A percentile compares a stretch with the other conserved stretches of the same genome.
Conservation (phyloP, 92 coral and sea anemone species). For the Epizoanthus scotinus region DNA sequence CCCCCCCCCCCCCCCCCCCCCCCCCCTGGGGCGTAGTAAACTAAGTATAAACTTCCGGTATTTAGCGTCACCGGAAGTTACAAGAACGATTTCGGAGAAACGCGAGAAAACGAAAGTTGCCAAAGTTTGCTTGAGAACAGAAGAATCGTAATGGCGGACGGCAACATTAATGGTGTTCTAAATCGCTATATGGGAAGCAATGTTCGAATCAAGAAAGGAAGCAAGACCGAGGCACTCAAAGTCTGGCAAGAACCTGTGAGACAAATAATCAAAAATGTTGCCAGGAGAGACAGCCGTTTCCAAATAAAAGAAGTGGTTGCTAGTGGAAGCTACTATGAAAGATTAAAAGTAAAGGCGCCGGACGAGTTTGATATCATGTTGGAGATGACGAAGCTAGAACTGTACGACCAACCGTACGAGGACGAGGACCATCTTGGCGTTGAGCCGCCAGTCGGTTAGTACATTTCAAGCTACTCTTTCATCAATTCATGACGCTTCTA, state of each 20-base stretch:
- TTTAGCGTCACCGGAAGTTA: slow-evolving; percentile 2
- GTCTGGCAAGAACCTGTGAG: slow-evolving; percentile 55
- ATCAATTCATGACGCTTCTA: too few relatives aligned
- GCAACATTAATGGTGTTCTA: slow-evolving; percentile 30
- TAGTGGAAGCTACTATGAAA: slow-evolving; percentile 70
- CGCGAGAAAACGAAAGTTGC: not conserved
- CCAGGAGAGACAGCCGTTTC: slow-evolving; percentile 41
- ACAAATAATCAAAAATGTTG: slow-evolving; percentile 43
- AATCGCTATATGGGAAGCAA: slow-evolving; percentile 40
- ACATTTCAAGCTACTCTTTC: too few relatives aligned
- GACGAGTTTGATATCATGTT: slow-evolving; percentile 82
- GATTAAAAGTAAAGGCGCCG: slow-evolving; percentile 63
- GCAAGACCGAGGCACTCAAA: slow-evolving; percentile 42
- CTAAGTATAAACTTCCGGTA: too few relatives aligned
- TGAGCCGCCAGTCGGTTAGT: slow-evolving; percentile 10
- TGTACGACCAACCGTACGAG: slow-evolving; percentile 23
- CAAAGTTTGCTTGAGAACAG: not conserved
- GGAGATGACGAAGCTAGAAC: slow-evolving; percentile 46
- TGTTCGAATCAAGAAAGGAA: slow-evolving; percentile 30
- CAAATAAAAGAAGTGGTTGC: slow-evolving; percentile 1
- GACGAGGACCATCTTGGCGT: slow-evolving; percentile 17
- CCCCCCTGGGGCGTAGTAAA: too few relatives aligned
- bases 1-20: too few relatives aligned
- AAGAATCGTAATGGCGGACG: not conserved
- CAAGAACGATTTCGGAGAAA: not conserved